A percentile compares a stretch with the other conserved stretches of the same genome.
Conservation (phyloP, 2,888 invertebrate species). For the Stenotaenia linearis region DNA sequence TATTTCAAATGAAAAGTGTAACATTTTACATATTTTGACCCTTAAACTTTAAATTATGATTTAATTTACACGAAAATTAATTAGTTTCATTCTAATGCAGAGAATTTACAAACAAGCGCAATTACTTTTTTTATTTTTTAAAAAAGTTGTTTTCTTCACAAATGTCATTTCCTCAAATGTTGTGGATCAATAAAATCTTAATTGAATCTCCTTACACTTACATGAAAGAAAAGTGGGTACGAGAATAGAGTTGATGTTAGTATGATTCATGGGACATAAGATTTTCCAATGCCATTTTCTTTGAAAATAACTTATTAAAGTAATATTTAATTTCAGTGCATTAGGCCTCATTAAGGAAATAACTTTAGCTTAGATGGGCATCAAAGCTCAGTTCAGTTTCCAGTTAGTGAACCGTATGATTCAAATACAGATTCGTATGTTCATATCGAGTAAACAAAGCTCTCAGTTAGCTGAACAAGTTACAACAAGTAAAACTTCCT, state of each 20-base stretch:
- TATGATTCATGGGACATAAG: neutral
- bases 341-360: too few species aligned
- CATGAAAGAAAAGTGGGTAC: neutral
- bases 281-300: neutral
- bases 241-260: neutral
- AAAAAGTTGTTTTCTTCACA: neutral
- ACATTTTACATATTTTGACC: too few species aligned
- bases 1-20: too few species aligned
- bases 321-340: neutral
- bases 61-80: too few species aligned
- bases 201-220: neutral
- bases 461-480: neutral
- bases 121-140: neutral
- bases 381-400: neutral
- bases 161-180: neutral
- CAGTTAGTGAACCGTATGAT: neutral
- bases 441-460: neutral
- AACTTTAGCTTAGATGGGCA: neutral
- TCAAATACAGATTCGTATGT: neutral
- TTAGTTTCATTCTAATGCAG: neutral
- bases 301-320: neutral
- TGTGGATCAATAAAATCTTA: neutral
- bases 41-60: too few species aligned
- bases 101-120: neutral
- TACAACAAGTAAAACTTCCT: neutral